These are phyloP conservation scores for Florisuga fusca DNA, from an alignment of 2,797 vertebrate species.

Conservation along the genomic window DNA sequence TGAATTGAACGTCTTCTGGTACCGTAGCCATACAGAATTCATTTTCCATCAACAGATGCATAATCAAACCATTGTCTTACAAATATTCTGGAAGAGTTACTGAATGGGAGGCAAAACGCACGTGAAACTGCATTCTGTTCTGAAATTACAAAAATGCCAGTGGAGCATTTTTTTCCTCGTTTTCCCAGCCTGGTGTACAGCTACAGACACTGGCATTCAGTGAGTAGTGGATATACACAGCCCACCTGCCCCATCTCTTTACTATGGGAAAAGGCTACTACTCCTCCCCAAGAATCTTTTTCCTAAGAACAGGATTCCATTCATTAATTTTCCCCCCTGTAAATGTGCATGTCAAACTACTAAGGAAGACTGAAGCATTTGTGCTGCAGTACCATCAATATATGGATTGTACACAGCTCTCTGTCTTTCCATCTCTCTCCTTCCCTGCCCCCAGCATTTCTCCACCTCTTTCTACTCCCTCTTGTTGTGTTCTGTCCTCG, in stretches of 20 bases:
- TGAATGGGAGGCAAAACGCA: not conserved
- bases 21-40: not conserved
- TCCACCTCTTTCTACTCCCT: not conserved
- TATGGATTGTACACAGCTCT: slow-evolving; percentile 37
- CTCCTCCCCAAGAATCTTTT: not conserved
- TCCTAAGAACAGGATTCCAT: slow-evolving; percentile 17
- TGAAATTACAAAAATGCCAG: not conserved
- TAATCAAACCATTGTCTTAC: not conserved
- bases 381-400: slow-evolving; percentile 59
- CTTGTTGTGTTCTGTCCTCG: not conserved
- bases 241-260: not conserved
- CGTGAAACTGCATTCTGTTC: not conserved
- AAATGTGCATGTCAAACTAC: slow-evolving; percentile 26
- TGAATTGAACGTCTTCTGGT: not conserved
- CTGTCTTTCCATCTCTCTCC: not conserved
- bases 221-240: not conserved
- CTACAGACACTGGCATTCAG: not conserved
- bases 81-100: not conserved
- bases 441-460: not conserved
- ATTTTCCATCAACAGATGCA: not conserved
- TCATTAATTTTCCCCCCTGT: slow-evolving; percentile 47
- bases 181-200: not conserved
- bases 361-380: slow-evolving; percentile 39
- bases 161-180: not conserved
- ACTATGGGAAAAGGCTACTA: not conserved